Evolutionary conservation across 2,888 invertebrate genomes (phyloP), one percentile per base, ranked within the genome.

Genomic region (Allacma fusca): DNA sequence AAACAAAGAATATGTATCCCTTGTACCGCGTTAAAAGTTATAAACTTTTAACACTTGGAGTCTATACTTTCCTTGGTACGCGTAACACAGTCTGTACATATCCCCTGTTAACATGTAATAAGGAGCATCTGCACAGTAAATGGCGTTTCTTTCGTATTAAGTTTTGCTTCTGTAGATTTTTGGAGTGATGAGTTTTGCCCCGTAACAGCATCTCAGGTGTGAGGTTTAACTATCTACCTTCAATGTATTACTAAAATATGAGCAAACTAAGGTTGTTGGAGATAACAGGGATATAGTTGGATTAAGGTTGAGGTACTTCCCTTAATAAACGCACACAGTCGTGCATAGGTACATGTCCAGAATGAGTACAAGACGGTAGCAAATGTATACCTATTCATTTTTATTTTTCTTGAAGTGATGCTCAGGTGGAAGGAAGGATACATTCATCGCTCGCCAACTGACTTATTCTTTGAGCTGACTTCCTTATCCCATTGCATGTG

Each of bases 341-440:
- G 23, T 21, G 40, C 21, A 19, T 24, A 21, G 40, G 34, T 23
- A 59, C 1, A 73, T 1, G 28, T 65, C 19, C n/a, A 50, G 50
- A n/a, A 50, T 50, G 29, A 64, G 43, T 2, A 69, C 34, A 43
- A 68, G 40, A 68, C 26, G 69, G 43, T 69, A 69, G 70, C 44
- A 70, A 70, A 70, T 70, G 70, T 16, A 50, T 50, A 9, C 23
- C 4, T 16, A 65, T 65, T 65, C 65, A 65, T 65, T 65, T 65
- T 65, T 29, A 28, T 65, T 65, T 65, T n/a, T 2, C 50, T n/a
- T 50, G 1, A 28, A 65, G 29, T 65, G 65, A 65, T 65, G 57
- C 34, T 73, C 73, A 73, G 73, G 62, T 73, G 74, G 74, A 74
- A 64, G 74, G 74, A 74, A 73, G 73, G 62, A 73, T 73, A 73